phyloP scores from a whole-genome alignment of 2,888 invertebrate genomes.

The Lumbricus terrestris region DNA sequence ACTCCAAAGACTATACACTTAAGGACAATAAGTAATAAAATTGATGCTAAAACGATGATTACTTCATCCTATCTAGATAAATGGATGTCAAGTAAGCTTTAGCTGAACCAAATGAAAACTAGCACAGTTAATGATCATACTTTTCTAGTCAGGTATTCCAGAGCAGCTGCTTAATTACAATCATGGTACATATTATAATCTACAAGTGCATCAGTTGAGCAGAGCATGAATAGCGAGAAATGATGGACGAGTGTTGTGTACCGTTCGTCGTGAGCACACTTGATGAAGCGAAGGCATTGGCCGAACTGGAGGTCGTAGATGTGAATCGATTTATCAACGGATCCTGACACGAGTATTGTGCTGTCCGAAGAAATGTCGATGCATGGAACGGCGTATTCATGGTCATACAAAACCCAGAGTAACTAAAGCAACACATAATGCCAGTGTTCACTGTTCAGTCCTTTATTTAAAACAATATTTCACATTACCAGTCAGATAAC shows the following conservation, averaged over 20 bases:
- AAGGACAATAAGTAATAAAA: neutral
- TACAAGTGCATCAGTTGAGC: neutral
- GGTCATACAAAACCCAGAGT: constrained; percentile 90
- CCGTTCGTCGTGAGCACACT: constrained; percentile 87
- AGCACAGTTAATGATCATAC: too few relatives aligned
- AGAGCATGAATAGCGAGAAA: neutral
- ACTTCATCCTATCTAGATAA: too few relatives aligned
- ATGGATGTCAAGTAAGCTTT: too few relatives aligned
- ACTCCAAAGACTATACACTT: neutral
- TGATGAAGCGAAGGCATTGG: constrained; percentile 86
- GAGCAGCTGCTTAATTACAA: too few relatives aligned
- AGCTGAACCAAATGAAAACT: too few relatives aligned
- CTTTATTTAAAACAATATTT: too few relatives aligned
- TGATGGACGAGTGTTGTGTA: constrained; percentile 40
- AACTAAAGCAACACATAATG: constrained; percentile 68
- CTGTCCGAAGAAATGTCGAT: constrained; percentile 81
- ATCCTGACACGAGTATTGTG: constrained; percentile 84
- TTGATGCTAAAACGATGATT: too few relatives aligned
- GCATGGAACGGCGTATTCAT: constrained; percentile 88
- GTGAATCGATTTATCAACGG: constrained; percentile 91
- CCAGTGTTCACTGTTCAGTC: too few relatives aligned
- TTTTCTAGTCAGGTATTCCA: too few relatives aligned
- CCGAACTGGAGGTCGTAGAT: constrained; percentile 99
- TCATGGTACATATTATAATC: neutral
- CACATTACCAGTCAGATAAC: too few relatives aligned